Evolutionary conservation across 1,140 invertebrate species (phyloP).

Genomic region (Pogonus chalceus): DNA sequence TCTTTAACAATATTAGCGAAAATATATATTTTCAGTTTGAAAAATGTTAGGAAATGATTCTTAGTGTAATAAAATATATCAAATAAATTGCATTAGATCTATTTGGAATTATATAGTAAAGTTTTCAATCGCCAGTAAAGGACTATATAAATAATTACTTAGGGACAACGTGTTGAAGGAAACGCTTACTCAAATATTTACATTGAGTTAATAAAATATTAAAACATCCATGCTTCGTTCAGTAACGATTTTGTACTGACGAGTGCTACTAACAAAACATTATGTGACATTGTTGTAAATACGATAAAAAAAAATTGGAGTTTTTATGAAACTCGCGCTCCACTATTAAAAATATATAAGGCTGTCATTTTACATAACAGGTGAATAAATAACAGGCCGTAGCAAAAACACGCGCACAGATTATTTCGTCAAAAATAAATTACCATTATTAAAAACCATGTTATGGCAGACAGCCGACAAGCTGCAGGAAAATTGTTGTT

Average conservation of each 20-base stretch:
- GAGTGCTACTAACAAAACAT: not conserved
- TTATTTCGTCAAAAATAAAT: slow-evolving; percentile 8
- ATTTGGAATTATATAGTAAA: no score
- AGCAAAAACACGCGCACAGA: not conserved
- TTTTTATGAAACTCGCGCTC: not conserved
- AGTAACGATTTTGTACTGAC: not conserved
- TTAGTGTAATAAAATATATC: no score
- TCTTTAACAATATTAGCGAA: no score
- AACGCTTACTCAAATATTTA: slow-evolving; percentile 1
- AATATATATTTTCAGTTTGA: no score
- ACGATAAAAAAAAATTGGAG: not conserved
- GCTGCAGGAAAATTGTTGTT: not conserved
- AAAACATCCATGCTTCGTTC: not conserved
- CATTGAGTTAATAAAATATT: slow-evolving; percentile 4
- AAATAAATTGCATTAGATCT: no score
- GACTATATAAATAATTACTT: not conserved
- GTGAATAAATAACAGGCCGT: not conserved
- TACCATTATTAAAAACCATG: slow-evolving; percentile 5
- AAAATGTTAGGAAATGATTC: no score
- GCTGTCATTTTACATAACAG: slow-evolving; percentile 5
- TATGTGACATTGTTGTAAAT: not conserved
- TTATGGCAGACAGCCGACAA: not conserved
- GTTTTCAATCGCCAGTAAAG: no score
- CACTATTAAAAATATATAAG: slow-evolving; percentile 1
- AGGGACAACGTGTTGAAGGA: not conserved